Percentiles rank a stretch among this genome's conserved stretches.
Evolutionary conservation across 1,140 invertebrate genomes (phyloP).

Genomic region (Papilio machaon): DNA sequence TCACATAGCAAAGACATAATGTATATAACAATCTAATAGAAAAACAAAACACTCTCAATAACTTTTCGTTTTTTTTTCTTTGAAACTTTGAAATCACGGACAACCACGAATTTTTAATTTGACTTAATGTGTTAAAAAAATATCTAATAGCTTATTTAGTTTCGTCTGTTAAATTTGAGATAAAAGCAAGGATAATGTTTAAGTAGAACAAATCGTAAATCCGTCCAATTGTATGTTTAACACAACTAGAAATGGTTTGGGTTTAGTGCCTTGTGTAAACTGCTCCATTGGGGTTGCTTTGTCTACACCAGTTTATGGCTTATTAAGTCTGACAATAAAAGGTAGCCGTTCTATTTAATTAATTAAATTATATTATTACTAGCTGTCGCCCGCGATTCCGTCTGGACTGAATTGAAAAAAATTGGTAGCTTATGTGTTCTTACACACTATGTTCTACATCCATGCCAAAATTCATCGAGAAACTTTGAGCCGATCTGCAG

Average conservation of each 20-base stretch:
- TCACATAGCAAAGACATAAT: background rate
- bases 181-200: background rate
- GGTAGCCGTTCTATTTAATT: background rate
- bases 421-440: too few relatives aligned
- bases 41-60: too few relatives aligned
- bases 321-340: slow-evolving; percentile 1
- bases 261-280: background rate
- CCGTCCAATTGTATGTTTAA: slow-evolving; percentile 19
- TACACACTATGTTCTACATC: too few relatives aligned
- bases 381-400: too few relatives aligned
- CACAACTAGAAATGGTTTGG: slow-evolving; percentile 1
- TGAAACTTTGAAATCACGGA: too few relatives aligned
- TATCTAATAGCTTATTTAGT: background rate
- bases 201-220: slow-evolving; percentile 13
- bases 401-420: too few relatives aligned
- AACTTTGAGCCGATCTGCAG: too few relatives aligned
- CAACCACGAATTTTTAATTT: too few relatives aligned
- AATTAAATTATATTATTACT: background rate
- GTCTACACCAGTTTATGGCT: slow-evolving; percentile 1
- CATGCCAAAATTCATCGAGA: too few relatives aligned
- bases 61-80: too few relatives aligned
- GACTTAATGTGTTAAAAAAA: background rate
- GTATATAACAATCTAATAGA: too few relatives aligned
- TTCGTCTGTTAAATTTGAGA: background rate
- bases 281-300: slow-evolving; percentile 6